A percentile compares a stretch with the other conserved stretches of the same genome.
Conservation (phyloP, 2,113 vertebrate genomes). For the Marmota monax region DNA sequence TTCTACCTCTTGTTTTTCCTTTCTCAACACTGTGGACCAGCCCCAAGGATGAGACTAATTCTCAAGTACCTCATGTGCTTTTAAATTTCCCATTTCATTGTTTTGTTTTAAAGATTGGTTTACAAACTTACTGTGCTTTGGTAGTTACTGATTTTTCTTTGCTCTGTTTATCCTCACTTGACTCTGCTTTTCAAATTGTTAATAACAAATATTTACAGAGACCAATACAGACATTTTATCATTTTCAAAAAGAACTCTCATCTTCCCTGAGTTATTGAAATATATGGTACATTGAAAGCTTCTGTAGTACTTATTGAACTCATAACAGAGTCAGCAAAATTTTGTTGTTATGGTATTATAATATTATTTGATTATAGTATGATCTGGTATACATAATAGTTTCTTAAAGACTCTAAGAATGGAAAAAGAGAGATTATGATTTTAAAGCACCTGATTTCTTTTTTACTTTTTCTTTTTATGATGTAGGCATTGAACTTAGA, state of each 20-base stretch:
- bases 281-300: no score
- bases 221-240: no score
- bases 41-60: not conserved
- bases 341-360: not conserved
- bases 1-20: not conserved
- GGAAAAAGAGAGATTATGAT: not conserved
- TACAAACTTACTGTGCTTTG: no score
- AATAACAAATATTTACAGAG: no score
- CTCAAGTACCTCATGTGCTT: not conserved
- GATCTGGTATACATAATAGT: not conserved
- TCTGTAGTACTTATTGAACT: not conserved
- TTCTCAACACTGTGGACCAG: not conserved
- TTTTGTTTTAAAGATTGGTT: no score
- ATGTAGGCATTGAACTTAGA: no score
- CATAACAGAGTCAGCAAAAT: not conserved
- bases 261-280: no score
- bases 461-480: no score
- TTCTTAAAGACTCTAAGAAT: not conserved
- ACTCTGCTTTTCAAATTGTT: no score
- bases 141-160: no score
- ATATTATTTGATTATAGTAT: not conserved
- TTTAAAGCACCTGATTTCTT: not conserved
- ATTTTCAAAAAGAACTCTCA: no score
- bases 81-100: not conserved
- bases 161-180: no score